Percentiles rank a stretch among this genome's conserved stretches.
phyloP scores from a whole-genome alignment of 2,888 invertebrate species.

The Didymodactylos carnosus region DNA sequence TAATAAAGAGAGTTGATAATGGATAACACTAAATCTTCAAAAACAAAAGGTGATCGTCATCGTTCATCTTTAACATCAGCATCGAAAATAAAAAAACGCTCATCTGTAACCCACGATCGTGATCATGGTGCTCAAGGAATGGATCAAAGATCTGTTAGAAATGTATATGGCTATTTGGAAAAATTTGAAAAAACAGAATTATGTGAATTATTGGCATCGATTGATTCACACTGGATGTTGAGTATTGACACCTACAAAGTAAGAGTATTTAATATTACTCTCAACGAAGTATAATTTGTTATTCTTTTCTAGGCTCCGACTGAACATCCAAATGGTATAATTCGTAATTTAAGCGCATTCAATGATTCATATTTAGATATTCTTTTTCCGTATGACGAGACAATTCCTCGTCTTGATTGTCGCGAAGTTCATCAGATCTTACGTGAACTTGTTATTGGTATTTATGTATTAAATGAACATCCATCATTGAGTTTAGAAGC shows the following conservation, averaged over 20 bases:
- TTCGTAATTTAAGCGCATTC: constrained; percentile 21
- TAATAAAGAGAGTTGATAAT: too few species aligned
- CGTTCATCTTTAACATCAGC: not conserved
- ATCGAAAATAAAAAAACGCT: too few species aligned
- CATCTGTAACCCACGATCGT: too few species aligned
- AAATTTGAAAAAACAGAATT: constrained; percentile 29
- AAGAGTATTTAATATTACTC: not conserved
- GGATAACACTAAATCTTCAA: too few species aligned
- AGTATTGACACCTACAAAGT: not conserved
- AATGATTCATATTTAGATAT: constrained; percentile 13
- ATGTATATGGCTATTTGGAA: constrained; percentile 20
- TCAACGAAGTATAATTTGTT: not conserved
- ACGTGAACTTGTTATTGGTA: constrained; percentile 29
- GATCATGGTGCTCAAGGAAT: not conserved
- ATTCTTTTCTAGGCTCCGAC: constrained; percentile 19
- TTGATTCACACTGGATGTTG: constrained; percentile 7
- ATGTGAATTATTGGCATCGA: constrained; percentile 25
- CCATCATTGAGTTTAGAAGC: constrained; percentile 29
- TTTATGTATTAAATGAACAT: constrained; percentile 32
- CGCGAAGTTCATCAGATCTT: constrained; percentile 32
- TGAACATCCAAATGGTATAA: constrained; percentile 29
- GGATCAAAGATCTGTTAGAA: not conserved
- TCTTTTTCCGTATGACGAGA: constrained; percentile 10
- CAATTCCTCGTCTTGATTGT: constrained; percentile 22
- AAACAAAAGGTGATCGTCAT: too few species aligned